Evolutionary conservation across 2,797 vertebrate genomes (phyloP).

Genomic region (Selene dorsalis): DNA sequence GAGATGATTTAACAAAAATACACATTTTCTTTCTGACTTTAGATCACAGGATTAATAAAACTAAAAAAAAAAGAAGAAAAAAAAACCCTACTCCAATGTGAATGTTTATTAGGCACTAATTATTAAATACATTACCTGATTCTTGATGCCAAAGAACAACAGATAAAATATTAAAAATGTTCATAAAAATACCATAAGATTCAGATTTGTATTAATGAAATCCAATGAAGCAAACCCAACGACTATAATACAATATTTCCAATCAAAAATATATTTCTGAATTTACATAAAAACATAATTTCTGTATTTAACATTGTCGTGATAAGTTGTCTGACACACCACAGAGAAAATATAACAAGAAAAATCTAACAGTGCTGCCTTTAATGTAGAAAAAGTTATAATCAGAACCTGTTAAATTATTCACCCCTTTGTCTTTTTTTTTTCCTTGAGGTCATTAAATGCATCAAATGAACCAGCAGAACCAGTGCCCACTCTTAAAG

Average conservation of each 20-base stretch:
- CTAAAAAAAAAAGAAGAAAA: background rate
- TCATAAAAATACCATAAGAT: background rate
- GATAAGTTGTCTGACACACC: background rate
- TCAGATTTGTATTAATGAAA: slow-evolving; percentile 21
- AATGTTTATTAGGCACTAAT: slow-evolving; percentile 24
- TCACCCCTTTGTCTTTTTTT: background rate
- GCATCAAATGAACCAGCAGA: background rate
- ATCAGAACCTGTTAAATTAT: background rate
- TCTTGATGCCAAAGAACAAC: background rate
- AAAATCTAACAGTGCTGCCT: background rate
- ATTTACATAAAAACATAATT: slow-evolving; percentile 41
- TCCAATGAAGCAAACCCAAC: background rate
- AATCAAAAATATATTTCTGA: slow-evolving; percentile 53
- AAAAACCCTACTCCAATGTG: background rate
- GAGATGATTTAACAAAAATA: slow-evolving; percentile 8
- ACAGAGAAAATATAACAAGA: background rate
- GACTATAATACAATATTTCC: slow-evolving; percentile 32
- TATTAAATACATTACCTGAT: background rate
- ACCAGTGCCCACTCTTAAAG: background rate
- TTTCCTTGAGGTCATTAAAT: background rate
- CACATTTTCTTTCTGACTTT: background rate
- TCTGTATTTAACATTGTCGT: background rate
- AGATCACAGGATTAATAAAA: background rate
- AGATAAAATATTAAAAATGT: slow-evolving; percentile 2
- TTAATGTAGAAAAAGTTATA: background rate